Conservation (phyloP, 2,797 vertebrate species). For the Urosaurus nigricauda region DNA sequence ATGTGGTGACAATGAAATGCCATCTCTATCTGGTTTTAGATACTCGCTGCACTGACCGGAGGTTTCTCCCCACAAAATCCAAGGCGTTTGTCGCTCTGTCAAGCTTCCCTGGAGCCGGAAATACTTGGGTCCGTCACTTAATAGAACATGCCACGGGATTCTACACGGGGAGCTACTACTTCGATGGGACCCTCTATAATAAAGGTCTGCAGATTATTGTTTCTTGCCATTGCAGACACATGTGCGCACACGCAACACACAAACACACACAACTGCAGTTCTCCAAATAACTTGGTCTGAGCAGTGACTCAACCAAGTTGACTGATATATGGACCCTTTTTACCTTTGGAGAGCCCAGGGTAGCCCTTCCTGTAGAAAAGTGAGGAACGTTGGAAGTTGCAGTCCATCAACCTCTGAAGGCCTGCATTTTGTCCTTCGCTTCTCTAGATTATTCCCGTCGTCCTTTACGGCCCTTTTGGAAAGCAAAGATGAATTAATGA, state of each 20-base stretch:
- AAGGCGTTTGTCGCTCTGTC: conserved; percentile 92
- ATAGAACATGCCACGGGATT: conserved; percentile 94
- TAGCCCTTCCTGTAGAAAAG: no score
- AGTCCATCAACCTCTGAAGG: no score
- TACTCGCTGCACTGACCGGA: conserved; percentile 93
- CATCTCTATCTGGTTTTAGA: conserved; percentile 79
- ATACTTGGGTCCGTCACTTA: conserved; percentile 95
- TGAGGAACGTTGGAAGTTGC: no score
- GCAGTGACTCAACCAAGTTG: background rate
- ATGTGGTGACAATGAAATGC: conserved; percentile 49
- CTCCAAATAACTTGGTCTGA: background rate
- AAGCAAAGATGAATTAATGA: background rate
- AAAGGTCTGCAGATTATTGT: conserved; percentile 82
- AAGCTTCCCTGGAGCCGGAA: conserved; percentile 96
- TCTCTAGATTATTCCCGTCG: background rate
- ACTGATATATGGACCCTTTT: background rate
- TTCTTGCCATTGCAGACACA: no score
- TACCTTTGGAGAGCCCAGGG: no score
- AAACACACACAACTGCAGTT: background rate
- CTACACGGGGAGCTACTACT: conserved; percentile 98
- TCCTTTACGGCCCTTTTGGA: background rate
- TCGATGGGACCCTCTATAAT: conserved; percentile 94
- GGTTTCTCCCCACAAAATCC: conserved; percentile 91
- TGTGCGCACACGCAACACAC: background rate
- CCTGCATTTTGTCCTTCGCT: no score